Evolutionary conservation across 2,888 invertebrate species (phyloP).

Genomic region (Eupithecia vulgata): DNA sequence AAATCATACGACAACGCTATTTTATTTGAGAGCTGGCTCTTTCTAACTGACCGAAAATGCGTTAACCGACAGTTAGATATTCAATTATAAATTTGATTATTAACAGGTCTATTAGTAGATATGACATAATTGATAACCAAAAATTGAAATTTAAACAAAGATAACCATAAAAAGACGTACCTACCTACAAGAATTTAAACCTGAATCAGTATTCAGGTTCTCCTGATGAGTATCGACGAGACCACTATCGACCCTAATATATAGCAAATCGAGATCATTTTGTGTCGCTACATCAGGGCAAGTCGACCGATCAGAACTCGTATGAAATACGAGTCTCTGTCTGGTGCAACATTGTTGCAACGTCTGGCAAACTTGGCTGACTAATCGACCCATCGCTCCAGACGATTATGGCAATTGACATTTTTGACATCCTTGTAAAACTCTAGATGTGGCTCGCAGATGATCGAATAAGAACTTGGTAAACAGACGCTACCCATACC

Average conservation of each 20-base stretch:
- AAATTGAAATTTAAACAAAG: neutral
- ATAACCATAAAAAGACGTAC: neutral
- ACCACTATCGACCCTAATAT: neutral
- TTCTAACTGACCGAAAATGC: neutral
- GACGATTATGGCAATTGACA: neutral
- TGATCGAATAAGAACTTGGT: neutral
- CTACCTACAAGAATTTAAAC: neutral
- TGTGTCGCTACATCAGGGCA: neutral
- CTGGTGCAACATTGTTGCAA: constrained; percentile 41
- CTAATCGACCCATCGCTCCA: neutral
- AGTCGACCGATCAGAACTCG: neutral
- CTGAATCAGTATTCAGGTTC: too few relatives aligned
- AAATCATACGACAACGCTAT: neutral
- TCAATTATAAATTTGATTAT: neutral
- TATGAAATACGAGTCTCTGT: constrained; percentile 56
- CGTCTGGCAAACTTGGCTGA: constrained; percentile 25
- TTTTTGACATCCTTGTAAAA: neutral
- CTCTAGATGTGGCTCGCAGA: neutral
- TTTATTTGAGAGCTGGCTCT: neutral
- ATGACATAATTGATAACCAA: too few relatives aligned
- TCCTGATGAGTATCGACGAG: neutral
- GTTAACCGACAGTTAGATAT: neutral
- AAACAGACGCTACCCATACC: too few relatives aligned
- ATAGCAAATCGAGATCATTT: neutral
- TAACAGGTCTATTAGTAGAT: too few relatives aligned